Evolutionary conservation across 37 sponge, comb jelly and placozoan genomes (phyloP), one percentile per base, ranked within the genome.

Genomic region (Haliclona indistincta): DNA sequence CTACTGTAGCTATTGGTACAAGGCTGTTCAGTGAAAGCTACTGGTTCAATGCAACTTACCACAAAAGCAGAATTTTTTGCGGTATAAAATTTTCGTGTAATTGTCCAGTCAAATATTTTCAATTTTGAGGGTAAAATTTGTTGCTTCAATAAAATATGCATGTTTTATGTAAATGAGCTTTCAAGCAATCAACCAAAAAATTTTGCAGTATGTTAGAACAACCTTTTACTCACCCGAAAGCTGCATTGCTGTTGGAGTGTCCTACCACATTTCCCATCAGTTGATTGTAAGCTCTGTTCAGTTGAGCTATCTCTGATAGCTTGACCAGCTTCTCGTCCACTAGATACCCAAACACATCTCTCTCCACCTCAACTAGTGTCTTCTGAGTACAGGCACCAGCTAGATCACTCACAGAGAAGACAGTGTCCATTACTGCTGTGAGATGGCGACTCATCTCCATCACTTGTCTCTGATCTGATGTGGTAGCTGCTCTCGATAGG

Each of bases 251-350:
- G 36, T 93, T 67, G 25, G 64, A 43, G 71, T 88, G 79, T 35
- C 84, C 91, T 29, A 89, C 60, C 26, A 92, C 54, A 51, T 86
- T 54, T 39, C 61, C 61, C 80, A 93, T 78, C 53, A 93, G 76
- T 36, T 33, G 45, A 47, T 93, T 93, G 56, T 89, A 80, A 15
- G 86, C 67, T 34, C 93, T 53, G 63, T 64, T 76, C 20, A 93
- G 54, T 38, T 93, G 93, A 22, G 86, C 75, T 8, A 70, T 67
- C 8, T 93, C 91, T 54, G 80, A 82, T 51, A 93, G 42, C 33
- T 74, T 63, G 36, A 73, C 53, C 39, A 93, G 67, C 49, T 67
- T 84, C 74, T 89, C 86, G 37, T 93, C 81, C 52, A 72, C 67
- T 22, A 93, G 68, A 54, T 90, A 79, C 22, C 51, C 54, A 69